Evolutionary conservation across 2,888 invertebrate genomes (phyloP).

Genomic region (Drosophila rubida): DNA sequence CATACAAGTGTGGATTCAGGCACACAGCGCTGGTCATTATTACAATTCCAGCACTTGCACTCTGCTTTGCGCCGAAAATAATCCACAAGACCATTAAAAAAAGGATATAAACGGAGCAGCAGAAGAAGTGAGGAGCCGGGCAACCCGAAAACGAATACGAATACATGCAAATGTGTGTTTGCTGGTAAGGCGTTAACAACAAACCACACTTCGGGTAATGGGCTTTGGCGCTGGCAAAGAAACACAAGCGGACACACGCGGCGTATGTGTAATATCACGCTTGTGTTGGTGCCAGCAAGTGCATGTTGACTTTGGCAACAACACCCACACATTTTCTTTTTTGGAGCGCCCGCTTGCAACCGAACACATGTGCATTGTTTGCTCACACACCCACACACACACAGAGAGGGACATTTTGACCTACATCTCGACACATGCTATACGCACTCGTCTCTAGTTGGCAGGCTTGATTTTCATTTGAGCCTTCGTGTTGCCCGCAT

Average conservation of each 20-base stretch:
- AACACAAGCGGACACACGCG: constrained; percentile 12
- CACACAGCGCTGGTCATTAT: constrained; percentile 35
- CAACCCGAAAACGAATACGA: constrained; percentile 48
- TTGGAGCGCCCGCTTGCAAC: constrained; percentile 30
- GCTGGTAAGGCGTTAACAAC: constrained; percentile 69
- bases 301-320: constrained; percentile 68
- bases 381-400: constrained; percentile 26
- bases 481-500: constrained; percentile 59
- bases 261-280: constrained; percentile 6
- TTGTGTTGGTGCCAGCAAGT: constrained; percentile 29
- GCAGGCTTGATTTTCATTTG: constrained; percentile 64
- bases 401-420: constrained; percentile 40
- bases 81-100: constrained; percentile 34
- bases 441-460: constrained; percentile 57
- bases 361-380: constrained; percentile 56
- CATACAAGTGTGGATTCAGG: constrained; percentile 1
- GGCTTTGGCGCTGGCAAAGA: constrained; percentile 48
- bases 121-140: constrained; percentile 42
- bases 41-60: constrained; percentile 61
- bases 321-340: constrained; percentile 41
- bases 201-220: constrained; percentile 75
- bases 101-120: constrained; percentile 11
- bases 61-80: constrained; percentile 40
- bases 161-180: constrained; percentile 37
- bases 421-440: constrained; percentile 41